Base-by-base conservation (phyloP, 2,797 vertebrate species). In the Balearica regulorum region DNA sequence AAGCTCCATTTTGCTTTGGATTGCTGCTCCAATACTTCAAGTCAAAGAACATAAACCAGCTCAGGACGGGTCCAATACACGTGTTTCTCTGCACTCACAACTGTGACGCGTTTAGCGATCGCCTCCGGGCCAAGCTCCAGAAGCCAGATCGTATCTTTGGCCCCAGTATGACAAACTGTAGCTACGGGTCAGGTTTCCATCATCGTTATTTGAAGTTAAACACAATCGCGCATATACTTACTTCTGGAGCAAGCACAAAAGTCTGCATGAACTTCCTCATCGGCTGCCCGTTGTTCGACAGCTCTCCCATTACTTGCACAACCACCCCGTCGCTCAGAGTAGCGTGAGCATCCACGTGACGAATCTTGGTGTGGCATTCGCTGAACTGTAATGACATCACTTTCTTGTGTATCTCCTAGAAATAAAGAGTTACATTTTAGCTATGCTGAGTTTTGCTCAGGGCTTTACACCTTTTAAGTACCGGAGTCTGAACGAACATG, bases 221-320 rank as follows among this genome's bases (percentile, higher is more conserved):
- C 46, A 46, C 18, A 2, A 5, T 14, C 21, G 44, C 15, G 10
- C 28, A 18, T 0, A 31, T 29, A 97, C 98, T 97, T 93, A 99
- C 99, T 97, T 99, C 99, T 68, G 99, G 99, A 96, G 99, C 99
- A 60, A 99, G 99, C 58, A 99, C 99, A 97, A 99, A 99, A 0
- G 99, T 99, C 95, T 99, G 99, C 99, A 99, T 99, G 96, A 99
- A 99, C 96, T 99, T 99, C 97, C 99, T 99, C 99, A 99, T 99
- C 3, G 99, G 99, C 20, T 99, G 99, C 39, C 99, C 99, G 5
- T 98, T 99, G 96, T 99, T 99, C 11, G 99, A 99, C 71, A 99
- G 98, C 97, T 99, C 99, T 14, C 99, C 99, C 83, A 99, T 99
- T 16, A 99, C 99, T 83, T 99, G 99, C 83, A 99, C 99, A 31